Conservation (phyloP, 2,888 invertebrate genomes). For the Priocnemis perturbator region DNA sequence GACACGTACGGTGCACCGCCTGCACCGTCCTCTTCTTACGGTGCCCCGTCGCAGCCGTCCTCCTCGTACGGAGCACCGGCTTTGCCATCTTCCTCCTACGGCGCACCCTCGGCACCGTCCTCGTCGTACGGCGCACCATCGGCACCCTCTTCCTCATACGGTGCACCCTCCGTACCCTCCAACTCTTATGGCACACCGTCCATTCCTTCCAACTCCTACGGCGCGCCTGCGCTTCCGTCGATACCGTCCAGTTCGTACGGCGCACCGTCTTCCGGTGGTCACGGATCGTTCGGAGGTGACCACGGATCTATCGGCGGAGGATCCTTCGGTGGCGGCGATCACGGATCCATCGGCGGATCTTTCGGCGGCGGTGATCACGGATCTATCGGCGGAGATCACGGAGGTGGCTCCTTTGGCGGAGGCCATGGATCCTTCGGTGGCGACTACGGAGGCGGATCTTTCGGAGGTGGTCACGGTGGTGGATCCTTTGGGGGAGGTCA, state of each 20-base stretch:
- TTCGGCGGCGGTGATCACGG: constrained; percentile 14
- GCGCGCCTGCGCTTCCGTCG: constrained; percentile 32
- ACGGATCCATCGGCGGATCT: constrained; percentile 6
- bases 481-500: constrained; percentile 71
- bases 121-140: constrained; percentile 48
- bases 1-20: constrained; percentile 44
- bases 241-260: constrained; percentile 38
- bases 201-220: constrained; percentile 49
- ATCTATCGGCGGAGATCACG: constrained; percentile 26
- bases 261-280: constrained; percentile 18
- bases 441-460: constrained; percentile 22
- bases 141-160: constrained; percentile 26
- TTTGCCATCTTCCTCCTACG: constrained; percentile 29
- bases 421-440: constrained; percentile 23
- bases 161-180: constrained; percentile 36
- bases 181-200: constrained; percentile 49
- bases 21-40: constrained; percentile 30
- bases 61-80: constrained; percentile 35
- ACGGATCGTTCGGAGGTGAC: constrained; percentile 13
- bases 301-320: background rate
- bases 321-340: constrained; percentile 12
- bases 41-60: constrained; percentile 32
- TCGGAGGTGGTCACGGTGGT: constrained; percentile 38
- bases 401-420: constrained; percentile 17
- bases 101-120: constrained; percentile 45